Base-by-base conservation (phyloP, 2,113 vertebrate species). In the Cololabis saira region DNA sequence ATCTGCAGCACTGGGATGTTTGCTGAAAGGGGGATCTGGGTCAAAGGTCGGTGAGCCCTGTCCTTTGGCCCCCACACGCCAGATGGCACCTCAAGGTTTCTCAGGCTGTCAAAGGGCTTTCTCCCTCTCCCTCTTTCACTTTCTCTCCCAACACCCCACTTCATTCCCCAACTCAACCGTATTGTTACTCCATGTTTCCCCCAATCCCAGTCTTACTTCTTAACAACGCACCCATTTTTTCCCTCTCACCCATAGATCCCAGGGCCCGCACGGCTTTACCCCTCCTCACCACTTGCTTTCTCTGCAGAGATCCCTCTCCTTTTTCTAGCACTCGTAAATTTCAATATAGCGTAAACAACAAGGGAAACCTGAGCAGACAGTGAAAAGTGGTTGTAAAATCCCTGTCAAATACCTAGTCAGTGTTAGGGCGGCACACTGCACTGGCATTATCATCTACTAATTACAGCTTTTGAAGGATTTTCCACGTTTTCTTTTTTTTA, bases 71-170 rank as follows among this genome's bases (percentile, higher is more conserved):
- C 88, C 85, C 83, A 73, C 80, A 84, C 17, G 21, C 91, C 92
- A 94, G 93, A 94, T 94, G 91, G 91, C 88, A 92, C 87, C 87
- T 90, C 86, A 81, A 76, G 85, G 76, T 92, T 93, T 93, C 92
- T 93, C 92, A 94, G 91, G 91, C 89, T 91, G 92, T 92, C 90
- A 87, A 67, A 82, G 73, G 47, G 44, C 71, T 52, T 81, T 68
- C 61, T 84, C 65, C 71, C 62, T 65, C 61, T 71, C 72, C 58
- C 53, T 67, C 51, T 67, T 71, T 41, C n/a, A 45, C 41, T 54
- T 65, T 54, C 42, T 71, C 67, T 73, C 64, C 67, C 58, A 67
- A 56, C 67, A 67, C 51, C 43, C 64, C 19, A 48, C 65, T 63
- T 80, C 64, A 68, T 66, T 74, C 65, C 43, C 61, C 63, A 49